A percentile compares a stretch with the other conserved stretches of the same genome.
Conservation (phyloP, 1,140 invertebrate species). For the Homarus americanus region DNA sequence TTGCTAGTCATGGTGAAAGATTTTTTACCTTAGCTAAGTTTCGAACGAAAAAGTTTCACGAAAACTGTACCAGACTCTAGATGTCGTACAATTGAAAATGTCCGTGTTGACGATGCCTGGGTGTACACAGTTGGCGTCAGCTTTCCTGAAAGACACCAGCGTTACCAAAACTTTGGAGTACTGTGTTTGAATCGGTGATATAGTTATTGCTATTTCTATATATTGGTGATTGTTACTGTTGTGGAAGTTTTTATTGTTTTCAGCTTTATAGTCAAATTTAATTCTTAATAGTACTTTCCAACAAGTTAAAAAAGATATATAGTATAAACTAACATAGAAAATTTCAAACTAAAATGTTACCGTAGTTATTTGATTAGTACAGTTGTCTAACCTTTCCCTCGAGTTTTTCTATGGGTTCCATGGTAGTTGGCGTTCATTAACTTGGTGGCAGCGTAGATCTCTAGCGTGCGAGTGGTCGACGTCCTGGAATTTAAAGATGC, state of each 20-base stretch:
- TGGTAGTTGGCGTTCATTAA: slow-evolving; percentile 9
- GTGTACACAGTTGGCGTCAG: not conserved
- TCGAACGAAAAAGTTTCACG: slow-evolving; percentile 18
- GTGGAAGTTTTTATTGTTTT: too few species aligned
- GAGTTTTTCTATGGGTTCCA: slow-evolving; percentile 4
- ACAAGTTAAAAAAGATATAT: too few species aligned
- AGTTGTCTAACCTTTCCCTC: not conserved
- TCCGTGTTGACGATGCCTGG: slow-evolving; percentile 32
- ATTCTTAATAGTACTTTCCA: too few species aligned
- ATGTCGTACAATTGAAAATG: slow-evolving; percentile 12
- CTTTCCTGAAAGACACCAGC: too few species aligned
- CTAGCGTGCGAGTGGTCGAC: slow-evolving; percentile 5
- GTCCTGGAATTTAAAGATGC: slow-evolving; percentile 18
- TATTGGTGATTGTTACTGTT: too few species aligned
- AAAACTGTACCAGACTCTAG: slow-evolving; percentile 24
- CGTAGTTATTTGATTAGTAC: not conserved
- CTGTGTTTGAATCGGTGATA: too few species aligned
- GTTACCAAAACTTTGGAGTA: too few species aligned
- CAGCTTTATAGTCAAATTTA: too few species aligned
- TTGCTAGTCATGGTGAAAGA: too few species aligned
- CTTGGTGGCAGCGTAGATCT: slow-evolving; percentile 36
- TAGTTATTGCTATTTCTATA: too few species aligned
- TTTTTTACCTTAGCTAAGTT: slow-evolving; percentile 9
- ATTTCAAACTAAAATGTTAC: too few species aligned
- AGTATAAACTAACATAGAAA: too few species aligned